Evolutionary conservation across 2,113 vertebrate genomes (phyloP).

Genomic region (Zosterops hypoxanthus): DNA sequence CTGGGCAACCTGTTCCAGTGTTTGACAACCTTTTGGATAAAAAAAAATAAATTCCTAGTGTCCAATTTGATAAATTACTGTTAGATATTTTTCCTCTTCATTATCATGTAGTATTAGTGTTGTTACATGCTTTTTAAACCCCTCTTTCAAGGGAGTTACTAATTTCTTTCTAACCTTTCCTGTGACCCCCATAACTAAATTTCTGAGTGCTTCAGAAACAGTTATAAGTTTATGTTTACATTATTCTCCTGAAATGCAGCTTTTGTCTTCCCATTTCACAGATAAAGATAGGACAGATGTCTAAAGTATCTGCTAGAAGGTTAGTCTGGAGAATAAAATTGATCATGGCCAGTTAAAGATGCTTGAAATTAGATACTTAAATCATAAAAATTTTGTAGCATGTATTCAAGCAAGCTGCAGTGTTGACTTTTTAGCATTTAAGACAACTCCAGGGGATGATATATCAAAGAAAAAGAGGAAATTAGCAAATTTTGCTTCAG

Average conservation of each 20-base stretch:
- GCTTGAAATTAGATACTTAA: background rate
- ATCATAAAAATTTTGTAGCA: background rate
- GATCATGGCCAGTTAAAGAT: background rate
- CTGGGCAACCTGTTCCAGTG: background rate
- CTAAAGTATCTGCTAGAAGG: background rate
- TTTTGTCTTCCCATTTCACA: background rate
- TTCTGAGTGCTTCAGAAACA: background rate
- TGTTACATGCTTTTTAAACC: background rate
- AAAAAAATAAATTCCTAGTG: background rate
- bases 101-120: background rate
- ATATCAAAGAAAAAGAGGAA: background rate
- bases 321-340: background rate
- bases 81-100: background rate
- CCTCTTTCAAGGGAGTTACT: background rate
- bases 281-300: background rate
- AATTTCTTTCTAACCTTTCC: background rate
- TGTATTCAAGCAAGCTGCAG: background rate
- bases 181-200: background rate
- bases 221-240: background rate
- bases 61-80: background rate
- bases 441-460: background rate
- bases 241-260: background rate
- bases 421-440: background rate
- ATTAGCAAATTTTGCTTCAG: background rate
- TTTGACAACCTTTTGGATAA: background rate